Base-by-base conservation (phyloP, 2,113 vertebrate species). In the Zosterops japonicus region DNA sequence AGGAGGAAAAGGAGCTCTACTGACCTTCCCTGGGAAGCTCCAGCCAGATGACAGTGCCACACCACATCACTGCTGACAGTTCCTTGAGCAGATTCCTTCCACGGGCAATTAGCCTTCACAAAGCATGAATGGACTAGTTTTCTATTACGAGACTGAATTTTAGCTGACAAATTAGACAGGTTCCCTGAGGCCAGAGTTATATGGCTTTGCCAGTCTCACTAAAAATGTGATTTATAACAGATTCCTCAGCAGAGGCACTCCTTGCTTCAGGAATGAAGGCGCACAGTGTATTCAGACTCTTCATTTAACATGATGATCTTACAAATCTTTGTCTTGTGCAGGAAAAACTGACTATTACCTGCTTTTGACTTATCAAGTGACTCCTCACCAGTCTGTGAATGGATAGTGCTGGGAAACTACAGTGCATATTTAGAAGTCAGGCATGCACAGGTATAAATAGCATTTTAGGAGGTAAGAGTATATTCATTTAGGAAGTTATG, bases 151-250 rank as follows among this genome's bases (percentile, higher is more conserved):
- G 97, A n/a, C 97, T 95, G 94, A 96, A 95, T 97, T 96, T 96
- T 96, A 97, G 94, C 97, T 98, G 98, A 98, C 98, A 98, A 97
- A 98, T 97, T 97, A 97, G 98, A 97, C 96, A 96, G 96, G 91
- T 96, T 97, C 98, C 98, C 97, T 2, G 75, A 95, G 98, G 98
- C 97, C 65, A 97, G 93, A 93, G 97, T 95, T 94, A 71, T 89
- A 81, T 41, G 69, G 95, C 96, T 89, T 88, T 97, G 97, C 97
- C 97, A 97, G 95, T 84, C 96, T 86, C 92, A 46, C 92, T 94
- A 63, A 94, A 97, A 97, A 96, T 92, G 94, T 98, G 97, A 98
- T 98, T 98, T 98, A 98, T 96, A 97, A 97, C 89, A 87, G 93
- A 97, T 94, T 96, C 96, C 91, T 96, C 29, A 17, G 94, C 81